Evolutionary conservation across 2,888 invertebrate species (phyloP).

Genomic region (Dasypogon diadema): DNA sequence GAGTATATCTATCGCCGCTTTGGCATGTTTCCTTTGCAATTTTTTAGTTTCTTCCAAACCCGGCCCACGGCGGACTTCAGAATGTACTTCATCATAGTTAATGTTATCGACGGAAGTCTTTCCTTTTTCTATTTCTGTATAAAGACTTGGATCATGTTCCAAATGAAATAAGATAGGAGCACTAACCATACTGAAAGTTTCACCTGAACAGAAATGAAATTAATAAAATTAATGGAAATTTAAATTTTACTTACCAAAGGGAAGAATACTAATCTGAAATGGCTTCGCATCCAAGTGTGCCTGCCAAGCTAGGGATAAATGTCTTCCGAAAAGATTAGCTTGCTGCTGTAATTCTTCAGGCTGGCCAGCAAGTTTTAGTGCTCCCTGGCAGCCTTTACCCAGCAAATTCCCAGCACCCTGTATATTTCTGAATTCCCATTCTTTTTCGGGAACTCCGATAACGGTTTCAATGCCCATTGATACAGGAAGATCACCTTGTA

Average conservation of each 20-base stretch:
- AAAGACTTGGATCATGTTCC: conserved; percentile 78
- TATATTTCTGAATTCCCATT: conserved; percentile 85
- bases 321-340: conserved; percentile 90
- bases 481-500: conserved; percentile 67
- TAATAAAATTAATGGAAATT: not conserved
- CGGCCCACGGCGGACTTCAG: conserved; percentile 75
- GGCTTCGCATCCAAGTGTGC: conserved; percentile 82
- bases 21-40: conserved; percentile 81
- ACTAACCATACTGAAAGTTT: conserved; percentile 73
- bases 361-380: conserved; percentile 87
- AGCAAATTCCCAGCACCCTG: conserved; percentile 80
- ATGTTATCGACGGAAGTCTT: conserved; percentile 66
- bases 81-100: conserved; percentile 70
- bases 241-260: conserved; percentile 58
- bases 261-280: conserved; percentile 69
- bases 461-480: conserved; percentile 72
- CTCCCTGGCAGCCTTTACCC: conserved; percentile 86
- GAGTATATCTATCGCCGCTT: conserved; percentile 80
- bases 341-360: conserved; percentile 80
- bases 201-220: conserved; percentile 56
- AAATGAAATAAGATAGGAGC: conserved; percentile 88
- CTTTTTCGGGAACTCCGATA: conserved; percentile 76
- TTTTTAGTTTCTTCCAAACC: conserved; percentile 81
- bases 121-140: conserved; percentile 69
- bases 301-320: conserved; percentile 92